Evolutionary conservation across 2,797 vertebrate genomes (phyloP), one percentile per base, ranked within the genome.

Genomic region (Rhinophrynus dorsalis): DNA sequence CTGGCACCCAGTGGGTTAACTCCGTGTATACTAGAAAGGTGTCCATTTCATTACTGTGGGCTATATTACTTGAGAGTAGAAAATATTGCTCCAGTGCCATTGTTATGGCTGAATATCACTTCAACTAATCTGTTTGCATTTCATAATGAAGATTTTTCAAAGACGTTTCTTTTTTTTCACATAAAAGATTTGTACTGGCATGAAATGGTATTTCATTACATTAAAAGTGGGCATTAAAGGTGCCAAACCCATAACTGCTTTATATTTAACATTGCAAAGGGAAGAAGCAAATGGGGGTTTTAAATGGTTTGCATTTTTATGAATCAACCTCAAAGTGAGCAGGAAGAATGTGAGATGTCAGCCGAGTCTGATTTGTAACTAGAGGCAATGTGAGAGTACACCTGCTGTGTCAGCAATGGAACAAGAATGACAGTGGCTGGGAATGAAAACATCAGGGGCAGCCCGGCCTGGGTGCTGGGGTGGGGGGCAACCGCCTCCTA

Each of bases 321-420:
- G 45, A 68, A 69, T 69, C 48, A 29, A 32, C 67, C 57, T 44
- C 35, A 44, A 61, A 69, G 48, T 61, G 48, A 69, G 57, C 57
- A 61, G 61, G 61, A 69, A 69, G 38, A 60, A 68, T 68, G 56
- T 26, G 47, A 32, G 40, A 60, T 33, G 24, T 33, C 66, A 38
- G 20, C 55, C 66, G 3, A 27, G 57, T 35, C 47, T 61, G 57
- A 58, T 69, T 58, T 61, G 57, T 61, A 26, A 42, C 67, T 54
- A 24, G 35, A 54, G 57, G 57, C 47, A 30, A 60, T 44, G 35
- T 61, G 51, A 26, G 27, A 50, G 9, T 27, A 3, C 67, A 52
- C 67, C 67, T 61, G 57, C 67, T 61, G 67, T 60, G 67, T 61
- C 47, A 69, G 57, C 37, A 61, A n/a, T 20, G 42, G 29, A 44